A percentile compares a stretch with the other conserved stretches of the same genome.
These are phyloP conservation scores for Eretmochelys imbricata DNA, from an alignment of 2,113 vertebrate species.

Conservation along the genomic window DNA sequence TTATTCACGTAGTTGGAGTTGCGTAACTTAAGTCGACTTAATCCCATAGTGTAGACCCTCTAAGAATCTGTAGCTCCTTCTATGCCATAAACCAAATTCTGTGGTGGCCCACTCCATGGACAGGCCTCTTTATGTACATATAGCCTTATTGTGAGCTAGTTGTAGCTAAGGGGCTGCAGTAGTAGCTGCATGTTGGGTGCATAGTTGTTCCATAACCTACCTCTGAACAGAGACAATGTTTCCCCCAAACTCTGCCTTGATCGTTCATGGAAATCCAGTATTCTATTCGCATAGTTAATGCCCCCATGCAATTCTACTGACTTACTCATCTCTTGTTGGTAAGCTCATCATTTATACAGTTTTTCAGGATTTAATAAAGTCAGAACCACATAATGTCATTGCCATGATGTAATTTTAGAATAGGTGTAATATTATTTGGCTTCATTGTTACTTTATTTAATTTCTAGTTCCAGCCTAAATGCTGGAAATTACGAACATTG, in stretches of 20 bases:
- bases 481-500: slow-evolving; percentile 5
- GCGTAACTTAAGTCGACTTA: too few species aligned
- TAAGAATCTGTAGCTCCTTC: neutral
- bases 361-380: neutral
- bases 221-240: neutral
- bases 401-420: slow-evolving; percentile 19
- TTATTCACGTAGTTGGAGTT: too few species aligned
- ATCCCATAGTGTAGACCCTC: too few species aligned
- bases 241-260: neutral
- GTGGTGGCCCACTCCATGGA: neutral
- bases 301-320: accelerated
- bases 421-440: slow-evolving; percentile 23
- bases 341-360: neutral
- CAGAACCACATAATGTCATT: neutral
- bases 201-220: neutral
- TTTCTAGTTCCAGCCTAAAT: slow-evolving; percentile 36
- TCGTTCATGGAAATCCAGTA: neutral
- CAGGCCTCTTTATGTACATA: neutral
- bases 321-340: neutral
- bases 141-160: neutral
- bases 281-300: neutral
- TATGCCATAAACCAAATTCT: neutral
- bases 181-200: neutral
- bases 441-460: slow-evolving; percentile 28
- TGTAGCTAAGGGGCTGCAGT: neutral